A percentile compares a stretch with the other conserved stretches of the same genome.
Conservation (phyloP, 2,888 invertebrate species). For the Choreutis nemorana region DNA sequence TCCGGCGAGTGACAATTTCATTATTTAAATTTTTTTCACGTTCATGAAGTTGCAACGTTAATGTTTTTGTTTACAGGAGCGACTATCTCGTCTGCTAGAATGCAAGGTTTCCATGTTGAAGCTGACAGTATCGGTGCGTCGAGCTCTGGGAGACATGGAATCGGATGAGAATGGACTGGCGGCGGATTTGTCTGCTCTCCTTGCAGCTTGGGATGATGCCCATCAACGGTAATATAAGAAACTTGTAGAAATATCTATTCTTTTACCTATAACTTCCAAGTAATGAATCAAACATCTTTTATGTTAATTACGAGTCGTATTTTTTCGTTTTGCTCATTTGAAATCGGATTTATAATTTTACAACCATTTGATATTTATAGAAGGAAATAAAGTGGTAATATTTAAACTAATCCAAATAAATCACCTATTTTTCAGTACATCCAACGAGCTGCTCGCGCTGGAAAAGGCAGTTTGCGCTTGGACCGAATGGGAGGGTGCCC, state of each 20-base stretch:
- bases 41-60: no score
- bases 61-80: conserved; percentile 42
- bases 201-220: conserved; percentile 75
- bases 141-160: conserved; percentile 58
- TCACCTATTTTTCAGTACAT: conserved; percentile 72
- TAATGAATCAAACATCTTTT: no score
- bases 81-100: conserved; percentile 58
- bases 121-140: conserved; percentile 66
- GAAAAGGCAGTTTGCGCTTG: conserved; percentile 76
- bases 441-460: conserved; percentile 74
- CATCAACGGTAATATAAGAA: conserved; percentile 75
- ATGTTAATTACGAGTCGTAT: no score
- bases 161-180: conserved; percentile 62
- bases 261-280: no score
- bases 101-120: conserved; percentile 66
- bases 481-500: conserved; percentile 79
- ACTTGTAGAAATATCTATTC: no score
- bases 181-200: conserved; percentile 71
- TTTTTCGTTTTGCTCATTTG: background rate
- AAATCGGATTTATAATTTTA: no score
- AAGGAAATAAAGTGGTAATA: no score
- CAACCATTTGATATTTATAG: no score
- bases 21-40: no score
- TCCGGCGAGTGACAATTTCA: no score
- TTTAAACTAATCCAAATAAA: no score